A percentile compares a stretch with the other conserved stretches of the same genome.
Evolutionary conservation across 2,113 vertebrate genomes (phyloP).

Genomic region (Alligator mississippiensis): DNA sequence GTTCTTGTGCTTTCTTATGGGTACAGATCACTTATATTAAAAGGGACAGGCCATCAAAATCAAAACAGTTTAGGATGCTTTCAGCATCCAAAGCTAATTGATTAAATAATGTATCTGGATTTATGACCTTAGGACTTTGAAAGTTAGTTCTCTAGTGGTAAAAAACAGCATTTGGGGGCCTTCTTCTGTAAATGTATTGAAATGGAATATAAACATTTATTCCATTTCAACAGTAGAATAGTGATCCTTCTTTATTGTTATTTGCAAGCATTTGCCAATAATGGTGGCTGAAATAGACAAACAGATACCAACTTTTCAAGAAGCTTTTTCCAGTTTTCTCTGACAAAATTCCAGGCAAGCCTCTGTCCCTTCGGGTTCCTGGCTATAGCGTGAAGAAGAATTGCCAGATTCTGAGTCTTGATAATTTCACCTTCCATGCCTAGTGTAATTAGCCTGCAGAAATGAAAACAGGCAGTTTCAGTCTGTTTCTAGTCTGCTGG

Average conservation of each 20-base stretch:
- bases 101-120: too few relatives aligned
- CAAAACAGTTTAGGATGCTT: not conserved
- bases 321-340: slow-evolving; percentile 43
- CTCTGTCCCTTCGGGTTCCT: slow-evolving; percentile 33
- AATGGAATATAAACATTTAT: too few relatives aligned
- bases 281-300: not conserved
- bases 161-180: not conserved
- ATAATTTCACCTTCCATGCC: slow-evolving; percentile 57
- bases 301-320: slow-evolving; percentile 49
- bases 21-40: not conserved
- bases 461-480: not conserved
- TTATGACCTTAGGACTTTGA: not conserved
- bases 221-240: not conserved
- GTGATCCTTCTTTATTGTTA: not conserved
- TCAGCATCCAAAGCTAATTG: too few relatives aligned
- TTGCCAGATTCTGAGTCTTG: slow-evolving; percentile 45
- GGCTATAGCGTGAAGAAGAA: slow-evolving; percentile 14
- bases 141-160: not conserved
- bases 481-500: not conserved
- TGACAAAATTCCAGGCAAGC: slow-evolving; percentile 63
- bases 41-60: not conserved
- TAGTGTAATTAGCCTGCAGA: slow-evolving; percentile 37
- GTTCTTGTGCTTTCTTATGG: not conserved
- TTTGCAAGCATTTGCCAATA: too few relatives aligned
- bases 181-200: not conserved